Conservation (phyloP, 2,797 vertebrate species). For the Semaprochilodus insignis region DNA sequence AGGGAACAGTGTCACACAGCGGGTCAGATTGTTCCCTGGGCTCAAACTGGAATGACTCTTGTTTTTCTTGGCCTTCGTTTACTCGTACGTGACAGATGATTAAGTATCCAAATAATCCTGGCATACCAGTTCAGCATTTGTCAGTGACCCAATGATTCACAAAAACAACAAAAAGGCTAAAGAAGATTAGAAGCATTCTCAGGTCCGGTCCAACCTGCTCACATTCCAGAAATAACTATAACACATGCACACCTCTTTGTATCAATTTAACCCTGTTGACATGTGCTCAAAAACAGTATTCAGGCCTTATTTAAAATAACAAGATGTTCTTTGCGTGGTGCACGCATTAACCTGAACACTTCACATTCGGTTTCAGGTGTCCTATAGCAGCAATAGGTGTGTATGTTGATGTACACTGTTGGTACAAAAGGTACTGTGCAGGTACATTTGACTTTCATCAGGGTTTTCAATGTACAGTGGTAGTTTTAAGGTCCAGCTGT, state of each 20-base stretch:
- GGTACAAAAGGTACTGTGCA: neutral
- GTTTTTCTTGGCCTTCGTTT: conserved; percentile 14
- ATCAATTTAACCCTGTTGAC: conserved; percentile 17
- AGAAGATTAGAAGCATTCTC: neutral
- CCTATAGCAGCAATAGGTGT: neutral
- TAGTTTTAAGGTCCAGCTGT: too few species aligned
- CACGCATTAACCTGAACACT: neutral
- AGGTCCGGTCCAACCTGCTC: conserved; percentile 25
- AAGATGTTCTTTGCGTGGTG: neutral
- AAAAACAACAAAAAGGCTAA: neutral
- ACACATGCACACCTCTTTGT: neutral
- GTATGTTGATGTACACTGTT: neutral
- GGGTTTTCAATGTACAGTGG: too few species aligned
- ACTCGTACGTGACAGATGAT: neutral
- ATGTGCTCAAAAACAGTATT: neutral
- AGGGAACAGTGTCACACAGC: neutral
- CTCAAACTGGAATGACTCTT: conserved; percentile 21
- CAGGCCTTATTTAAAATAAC: neutral
- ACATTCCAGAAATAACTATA: conserved; percentile 7
- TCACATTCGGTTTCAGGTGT: neutral
- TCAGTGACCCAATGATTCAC: neutral
- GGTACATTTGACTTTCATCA: too few species aligned
- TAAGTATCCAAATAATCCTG: conserved; percentile 23
- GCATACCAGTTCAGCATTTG: conserved; percentile 6
- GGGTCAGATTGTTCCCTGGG: conserved; percentile 15